Evolutionary conservation across 2,113 vertebrate species (phyloP).

Genomic region (Apteryx mantelli): DNA sequence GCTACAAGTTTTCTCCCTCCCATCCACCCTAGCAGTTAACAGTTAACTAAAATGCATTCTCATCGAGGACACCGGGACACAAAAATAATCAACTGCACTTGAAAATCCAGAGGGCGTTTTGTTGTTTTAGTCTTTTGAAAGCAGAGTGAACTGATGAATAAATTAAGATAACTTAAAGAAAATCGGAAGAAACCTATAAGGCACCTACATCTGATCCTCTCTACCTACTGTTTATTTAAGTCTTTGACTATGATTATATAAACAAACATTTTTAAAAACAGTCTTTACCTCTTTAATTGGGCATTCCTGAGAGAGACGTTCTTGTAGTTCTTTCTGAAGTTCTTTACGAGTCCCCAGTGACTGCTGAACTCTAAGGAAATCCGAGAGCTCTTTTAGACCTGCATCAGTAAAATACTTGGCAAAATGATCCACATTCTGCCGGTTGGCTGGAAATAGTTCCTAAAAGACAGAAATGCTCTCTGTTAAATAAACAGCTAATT

Average conservation of each 20-base stretch:
- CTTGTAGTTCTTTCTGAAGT: slow-evolving; percentile 91
- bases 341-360: slow-evolving; percentile 92
- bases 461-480: slow-evolving; percentile 46
- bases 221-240: neutral
- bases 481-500: neutral
- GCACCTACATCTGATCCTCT: neutral
- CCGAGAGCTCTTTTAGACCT: slow-evolving; percentile 90
- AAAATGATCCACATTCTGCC: slow-evolving; percentile 93
- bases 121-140: neutral
- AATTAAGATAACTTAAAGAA: neutral
- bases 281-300: slow-evolving; percentile 87
- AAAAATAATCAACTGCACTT: neutral
- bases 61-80: neutral
- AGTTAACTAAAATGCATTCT: neutral
- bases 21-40: neutral
- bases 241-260: neutral
- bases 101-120: neutral
- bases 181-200: neutral
- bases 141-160: neutral
- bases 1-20: neutral
- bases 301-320: slow-evolving; percentile 89
- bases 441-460: slow-evolving; percentile 91
- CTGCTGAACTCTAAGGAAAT: slow-evolving; percentile 89
- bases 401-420: slow-evolving; percentile 91
- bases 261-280: neutral